phyloP scores from a whole-genome alignment of 2,113 vertebrate species.

The Varanus salvator region DNA sequence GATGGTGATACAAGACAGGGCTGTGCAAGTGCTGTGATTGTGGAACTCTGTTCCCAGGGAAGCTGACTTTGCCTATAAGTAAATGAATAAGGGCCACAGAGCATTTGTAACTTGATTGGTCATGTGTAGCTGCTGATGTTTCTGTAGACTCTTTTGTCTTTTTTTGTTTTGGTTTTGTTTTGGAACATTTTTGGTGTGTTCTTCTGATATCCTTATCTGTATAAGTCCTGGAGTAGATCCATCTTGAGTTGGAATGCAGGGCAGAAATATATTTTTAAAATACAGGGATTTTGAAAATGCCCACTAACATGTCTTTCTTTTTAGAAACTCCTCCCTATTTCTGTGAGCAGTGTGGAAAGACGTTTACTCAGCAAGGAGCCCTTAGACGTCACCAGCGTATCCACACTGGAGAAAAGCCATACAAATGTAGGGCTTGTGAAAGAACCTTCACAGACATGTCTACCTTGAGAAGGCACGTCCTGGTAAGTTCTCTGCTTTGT shows the following conservation, averaged over 20 bases:
- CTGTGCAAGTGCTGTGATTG: not conserved
- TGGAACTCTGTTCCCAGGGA: not conserved
- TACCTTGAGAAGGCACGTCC: conserved; percentile 69
- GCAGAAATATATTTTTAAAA: not conserved
- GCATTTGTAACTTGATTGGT: not conserved
- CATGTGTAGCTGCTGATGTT: not conserved
- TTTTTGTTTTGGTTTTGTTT: not conserved
- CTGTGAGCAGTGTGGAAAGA: conserved; percentile 75
- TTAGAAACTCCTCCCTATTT: conserved; percentile 72
- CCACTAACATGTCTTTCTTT: not conserved
- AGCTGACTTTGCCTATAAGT: not conserved
- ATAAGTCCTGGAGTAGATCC: too few species aligned
- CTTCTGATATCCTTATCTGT: not conserved
- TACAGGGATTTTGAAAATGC: fast-evolving
- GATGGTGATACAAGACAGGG: not conserved
- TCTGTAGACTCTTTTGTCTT: not conserved
- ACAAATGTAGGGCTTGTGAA: conserved; percentile 72
- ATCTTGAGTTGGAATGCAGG: not conserved
- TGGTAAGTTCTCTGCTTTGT: conserved; percentile 36
- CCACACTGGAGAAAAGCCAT: conserved; percentile 73
- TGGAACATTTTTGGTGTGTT: not conserved
- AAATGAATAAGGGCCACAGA: not conserved
- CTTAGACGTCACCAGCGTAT: conserved; percentile 75
- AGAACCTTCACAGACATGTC: conserved; percentile 74
- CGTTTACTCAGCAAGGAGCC: conserved; percentile 74